These are phyloP conservation scores for Jordanella pulchra DNA, from an alignment of 2,797 vertebrate species.

Conservation along the genomic window DNA sequence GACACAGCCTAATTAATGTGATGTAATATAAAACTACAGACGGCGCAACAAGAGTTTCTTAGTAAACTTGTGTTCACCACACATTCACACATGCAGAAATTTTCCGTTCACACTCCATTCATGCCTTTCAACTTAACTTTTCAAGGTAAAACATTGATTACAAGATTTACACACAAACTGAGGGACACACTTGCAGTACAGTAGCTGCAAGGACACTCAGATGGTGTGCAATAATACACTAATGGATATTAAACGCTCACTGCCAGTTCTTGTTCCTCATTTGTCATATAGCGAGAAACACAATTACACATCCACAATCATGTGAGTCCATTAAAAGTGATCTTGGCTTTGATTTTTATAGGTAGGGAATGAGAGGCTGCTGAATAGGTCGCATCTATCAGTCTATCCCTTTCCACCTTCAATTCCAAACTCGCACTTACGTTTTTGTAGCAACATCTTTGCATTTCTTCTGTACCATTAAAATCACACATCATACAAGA, in stretches of 20 bases:
- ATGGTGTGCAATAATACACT: slow-evolving; percentile 49
- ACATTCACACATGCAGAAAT: slow-evolving; percentile 42
- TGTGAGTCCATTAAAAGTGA: slow-evolving; percentile 17
- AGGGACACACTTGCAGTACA: slow-evolving; percentile 10
- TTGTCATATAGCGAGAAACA: slow-evolving; percentile 46
- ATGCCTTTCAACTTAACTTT: slow-evolving; percentile 35
- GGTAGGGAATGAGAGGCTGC: slow-evolving; percentile 42
- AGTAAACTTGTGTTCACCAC: slow-evolving; percentile 51
- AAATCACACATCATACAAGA: not conserved
- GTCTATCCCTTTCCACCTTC: slow-evolving; percentile 58
- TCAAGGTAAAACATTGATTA: slow-evolving; percentile 49
- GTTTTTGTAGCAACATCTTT: not conserved
- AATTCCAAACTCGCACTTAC: slow-evolving; percentile 23
- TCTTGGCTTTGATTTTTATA: slow-evolving; percentile 27
- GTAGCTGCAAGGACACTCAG: slow-evolving; percentile 46
- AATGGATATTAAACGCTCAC: slow-evolving; percentile 53
- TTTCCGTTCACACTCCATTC: slow-evolving; percentile 45
- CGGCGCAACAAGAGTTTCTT: slow-evolving; percentile 25
- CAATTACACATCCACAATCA: slow-evolving; percentile 13
- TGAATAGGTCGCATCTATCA: slow-evolving; percentile 52
- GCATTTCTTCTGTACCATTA: slow-evolving; percentile 3
- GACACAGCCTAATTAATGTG: slow-evolving; percentile 38
- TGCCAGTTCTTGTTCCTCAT: slow-evolving; percentile 48
- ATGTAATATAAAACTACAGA: slow-evolving; percentile 42
- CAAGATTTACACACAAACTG: slow-evolving; percentile 11